These are phyloP conservation scores for Coelopa pilipes DNA, from an alignment of 2,888 invertebrate species.

Conservation along the genomic window DNA sequence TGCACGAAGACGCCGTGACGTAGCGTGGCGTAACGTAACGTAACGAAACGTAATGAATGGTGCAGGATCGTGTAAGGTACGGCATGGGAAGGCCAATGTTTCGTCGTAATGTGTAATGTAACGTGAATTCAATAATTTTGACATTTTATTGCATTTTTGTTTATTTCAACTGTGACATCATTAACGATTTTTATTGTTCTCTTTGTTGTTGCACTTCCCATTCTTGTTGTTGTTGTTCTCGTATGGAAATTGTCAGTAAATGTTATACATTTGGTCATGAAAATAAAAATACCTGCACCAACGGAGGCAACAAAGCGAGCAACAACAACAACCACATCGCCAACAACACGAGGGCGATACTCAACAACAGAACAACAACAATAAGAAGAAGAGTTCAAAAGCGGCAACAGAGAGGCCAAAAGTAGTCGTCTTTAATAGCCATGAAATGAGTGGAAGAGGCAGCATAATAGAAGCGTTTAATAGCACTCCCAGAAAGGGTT, in stretches of 20 bases:
- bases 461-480: conserved; percentile 31
- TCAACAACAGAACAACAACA: conserved; percentile 2
- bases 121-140: conserved; percentile 51
- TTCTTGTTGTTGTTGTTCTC: conserved; percentile 31
- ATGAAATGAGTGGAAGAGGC: conserved; percentile 44
- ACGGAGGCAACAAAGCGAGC: neutral
- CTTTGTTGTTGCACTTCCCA: conserved; percentile 41
- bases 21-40: neutral
- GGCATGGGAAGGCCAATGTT: neutral
- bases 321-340: neutral
- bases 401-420: conserved; percentile 24
- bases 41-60: too few species aligned
- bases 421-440: conserved; percentile 44
- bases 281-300: conserved; percentile 7
- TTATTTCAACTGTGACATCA: conserved; percentile 50
- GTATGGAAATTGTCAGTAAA: conserved; percentile 27
- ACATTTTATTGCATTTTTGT: conserved; percentile 50
- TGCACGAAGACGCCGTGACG: neutral
- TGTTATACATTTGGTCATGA: conserved; percentile 37
- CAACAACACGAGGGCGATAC: neutral
- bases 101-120: conserved; percentile 18
- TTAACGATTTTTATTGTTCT: conserved; percentile 47
- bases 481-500: conserved; percentile 26
- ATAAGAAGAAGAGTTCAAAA: neutral
- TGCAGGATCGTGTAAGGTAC: too few species aligned